Percentiles rank a stretch among this genome's conserved stretches.
Evolutionary conservation across 2,888 invertebrate species (phyloP).

Genomic region (Barypeithes pellucidus): DNA sequence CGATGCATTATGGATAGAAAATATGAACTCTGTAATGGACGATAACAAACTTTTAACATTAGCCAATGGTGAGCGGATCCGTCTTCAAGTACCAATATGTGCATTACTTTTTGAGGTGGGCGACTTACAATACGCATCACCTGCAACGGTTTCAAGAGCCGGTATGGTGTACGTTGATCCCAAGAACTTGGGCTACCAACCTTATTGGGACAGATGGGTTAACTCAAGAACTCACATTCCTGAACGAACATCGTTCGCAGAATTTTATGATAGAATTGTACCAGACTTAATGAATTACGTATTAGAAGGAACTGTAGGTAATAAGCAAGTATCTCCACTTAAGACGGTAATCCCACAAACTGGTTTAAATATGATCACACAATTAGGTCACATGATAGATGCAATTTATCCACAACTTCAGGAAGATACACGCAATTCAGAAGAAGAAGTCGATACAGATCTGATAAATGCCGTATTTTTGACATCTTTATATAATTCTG

Average conservation of each 20-base stretch:
- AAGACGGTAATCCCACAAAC: conserved; percentile 90
- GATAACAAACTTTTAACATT: conserved; percentile 92
- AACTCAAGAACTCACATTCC: conserved; percentile 72
- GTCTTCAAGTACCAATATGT: conserved; percentile 85
- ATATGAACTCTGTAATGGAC: conserved; percentile 98
- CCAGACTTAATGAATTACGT: conserved; percentile 81
- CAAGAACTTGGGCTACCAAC: conserved; percentile 89
- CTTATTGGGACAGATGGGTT: conserved; percentile 91
- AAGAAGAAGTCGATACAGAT: conserved; percentile 72
- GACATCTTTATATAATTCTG: conserved; percentile 86
- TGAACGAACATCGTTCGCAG: conserved; percentile 70
- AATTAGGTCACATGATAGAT: conserved; percentile 87
- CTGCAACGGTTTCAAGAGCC: conserved; percentile 93
- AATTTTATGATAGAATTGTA: conserved; percentile 85
- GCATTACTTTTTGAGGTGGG: conserved; percentile 95
- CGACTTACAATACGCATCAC: conserved; percentile 91
- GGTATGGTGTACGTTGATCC: conserved; percentile 96
- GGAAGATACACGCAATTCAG: conserved; percentile 71
- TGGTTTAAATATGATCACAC: conserved; percentile 89
- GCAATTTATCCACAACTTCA: conserved; percentile 74
- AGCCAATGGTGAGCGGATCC: conserved; percentile 85
- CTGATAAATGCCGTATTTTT: conserved; percentile 82
- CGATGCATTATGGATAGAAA: conserved; percentile 96
- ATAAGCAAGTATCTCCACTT: conserved; percentile 77
- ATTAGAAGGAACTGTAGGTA: conserved; percentile 81